These are phyloP conservation scores for Lathamus discolor DNA, from an alignment of 2,113 vertebrate species.

Conservation along the genomic window DNA sequence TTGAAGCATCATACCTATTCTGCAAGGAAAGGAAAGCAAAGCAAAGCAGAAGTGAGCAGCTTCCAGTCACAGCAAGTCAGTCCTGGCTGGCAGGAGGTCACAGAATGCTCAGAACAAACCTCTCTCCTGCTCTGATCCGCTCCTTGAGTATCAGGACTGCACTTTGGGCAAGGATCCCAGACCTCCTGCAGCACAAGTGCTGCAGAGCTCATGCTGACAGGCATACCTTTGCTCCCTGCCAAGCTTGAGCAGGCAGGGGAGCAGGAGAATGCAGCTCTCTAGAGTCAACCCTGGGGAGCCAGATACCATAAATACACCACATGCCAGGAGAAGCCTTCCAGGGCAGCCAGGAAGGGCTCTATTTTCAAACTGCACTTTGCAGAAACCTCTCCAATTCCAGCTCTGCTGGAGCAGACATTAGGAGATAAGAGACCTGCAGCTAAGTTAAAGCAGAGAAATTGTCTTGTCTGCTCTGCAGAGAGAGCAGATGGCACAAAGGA, in stretches of 20 bases:
- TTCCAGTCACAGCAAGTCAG: not conserved
- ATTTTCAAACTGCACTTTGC: not conserved
- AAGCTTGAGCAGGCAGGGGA: not conserved
- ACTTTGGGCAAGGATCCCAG: not conserved
- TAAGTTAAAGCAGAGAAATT: not conserved
- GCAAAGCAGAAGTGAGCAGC: not conserved
- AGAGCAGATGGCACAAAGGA: not conserved
- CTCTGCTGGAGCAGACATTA: not conserved
- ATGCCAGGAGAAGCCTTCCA: not conserved
- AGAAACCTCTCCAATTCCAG: not conserved
- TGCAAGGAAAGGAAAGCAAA: not conserved
- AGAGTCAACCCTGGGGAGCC: not conserved
- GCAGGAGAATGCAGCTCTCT: not conserved
- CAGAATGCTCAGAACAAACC: not conserved
- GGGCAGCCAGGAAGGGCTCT: not conserved
- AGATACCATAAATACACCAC: constrained; percentile 9
- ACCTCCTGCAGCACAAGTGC: not conserved
- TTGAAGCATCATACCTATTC: not conserved
- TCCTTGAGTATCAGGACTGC: not conserved
- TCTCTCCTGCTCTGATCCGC: not conserved
- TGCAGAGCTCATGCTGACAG: not conserved
- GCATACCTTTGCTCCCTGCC: not conserved
- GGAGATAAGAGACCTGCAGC: not conserved
- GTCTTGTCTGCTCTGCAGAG: not conserved
- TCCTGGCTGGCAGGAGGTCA: not conserved